These are phyloP conservation scores for Apodemus sylvaticus DNA, from an alignment of 2,113 vertebrate species.

Conservation along the genomic window DNA sequence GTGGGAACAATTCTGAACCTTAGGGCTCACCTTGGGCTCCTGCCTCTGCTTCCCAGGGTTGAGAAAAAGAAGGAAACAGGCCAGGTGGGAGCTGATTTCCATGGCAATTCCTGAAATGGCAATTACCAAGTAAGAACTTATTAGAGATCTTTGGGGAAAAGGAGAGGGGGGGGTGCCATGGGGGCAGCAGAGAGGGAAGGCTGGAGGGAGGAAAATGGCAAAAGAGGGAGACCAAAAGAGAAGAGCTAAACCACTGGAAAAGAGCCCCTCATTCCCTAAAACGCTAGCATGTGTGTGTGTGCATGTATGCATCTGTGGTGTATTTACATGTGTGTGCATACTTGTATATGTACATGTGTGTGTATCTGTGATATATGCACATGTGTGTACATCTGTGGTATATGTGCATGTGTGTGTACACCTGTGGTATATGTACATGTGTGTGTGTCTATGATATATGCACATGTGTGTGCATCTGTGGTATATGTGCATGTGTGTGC, in stretches of 20 bases:
- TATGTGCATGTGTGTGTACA: not conserved
- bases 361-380: not conserved
- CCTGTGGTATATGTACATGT: too few species aligned
- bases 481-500: too few species aligned
- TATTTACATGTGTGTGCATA: not conserved
- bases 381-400: not conserved
- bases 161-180: slow-evolving; percentile 38
- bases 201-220: too few species aligned
- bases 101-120: slow-evolving; percentile 14
- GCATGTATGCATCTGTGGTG: not conserved
- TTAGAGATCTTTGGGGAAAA: slow-evolving; percentile 48
- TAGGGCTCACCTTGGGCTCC: not conserved
- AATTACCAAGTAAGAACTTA: slow-evolving; percentile 59
- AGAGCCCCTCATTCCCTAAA: not conserved
- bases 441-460: too few species aligned
- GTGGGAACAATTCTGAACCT: not conserved
- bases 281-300: not conserved
- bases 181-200: not conserved
- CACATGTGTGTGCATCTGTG: too few species aligned
- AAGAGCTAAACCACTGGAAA: not conserved
- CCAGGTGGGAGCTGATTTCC: slow-evolving; percentile 23
- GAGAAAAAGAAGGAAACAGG: slow-evolving; percentile 16
- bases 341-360: not conserved
- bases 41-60: not conserved
- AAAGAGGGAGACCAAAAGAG: not conserved